A percentile compares a stretch with the other conserved stretches of the same genome.
These are phyloP conservation scores for Colistium nudipinnis DNA, from an alignment of 2,113 vertebrate species.

Conservation along the genomic window DNA sequence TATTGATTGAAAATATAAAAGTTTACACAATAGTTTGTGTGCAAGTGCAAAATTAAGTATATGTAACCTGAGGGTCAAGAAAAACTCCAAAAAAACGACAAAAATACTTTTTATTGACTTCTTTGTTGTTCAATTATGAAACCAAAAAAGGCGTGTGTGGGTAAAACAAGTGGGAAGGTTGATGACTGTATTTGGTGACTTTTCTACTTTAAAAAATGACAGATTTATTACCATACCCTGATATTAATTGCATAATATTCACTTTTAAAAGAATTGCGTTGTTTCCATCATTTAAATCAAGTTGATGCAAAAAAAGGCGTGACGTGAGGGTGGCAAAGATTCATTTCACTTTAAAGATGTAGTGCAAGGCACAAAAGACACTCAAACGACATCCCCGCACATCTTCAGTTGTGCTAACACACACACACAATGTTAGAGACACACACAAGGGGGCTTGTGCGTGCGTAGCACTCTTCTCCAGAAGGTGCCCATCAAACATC, in stretches of 20 bases:
- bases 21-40: not conserved
- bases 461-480: constrained; percentile 15
- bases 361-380: not conserved
- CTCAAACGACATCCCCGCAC: constrained; percentile 3
- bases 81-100: not conserved
- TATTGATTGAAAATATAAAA: no score
- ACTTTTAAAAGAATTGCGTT: not conserved
- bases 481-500: constrained; percentile 71
- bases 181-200: not conserved
- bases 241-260: not conserved
- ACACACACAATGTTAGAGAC: not conserved
- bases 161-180: not conserved
- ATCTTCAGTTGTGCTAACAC: not conserved
- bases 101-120: not conserved
- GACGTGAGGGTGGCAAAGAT: not conserved
- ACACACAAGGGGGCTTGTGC: no score
- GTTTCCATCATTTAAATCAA: not conserved
- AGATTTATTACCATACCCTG: not conserved
- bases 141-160: not conserved
- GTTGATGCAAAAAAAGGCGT: not conserved
- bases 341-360: not conserved
- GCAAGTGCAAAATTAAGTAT: not conserved
- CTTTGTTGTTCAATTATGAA: not conserved
- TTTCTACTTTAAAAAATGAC: not conserved
- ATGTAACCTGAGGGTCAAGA: not conserved